Evolutionary conservation across 37 sponge, comb jelly and placozoan species (phyloP), one percentile per base, ranked within the genome.

Genomic region (Lycopodina hypogea): DNA sequence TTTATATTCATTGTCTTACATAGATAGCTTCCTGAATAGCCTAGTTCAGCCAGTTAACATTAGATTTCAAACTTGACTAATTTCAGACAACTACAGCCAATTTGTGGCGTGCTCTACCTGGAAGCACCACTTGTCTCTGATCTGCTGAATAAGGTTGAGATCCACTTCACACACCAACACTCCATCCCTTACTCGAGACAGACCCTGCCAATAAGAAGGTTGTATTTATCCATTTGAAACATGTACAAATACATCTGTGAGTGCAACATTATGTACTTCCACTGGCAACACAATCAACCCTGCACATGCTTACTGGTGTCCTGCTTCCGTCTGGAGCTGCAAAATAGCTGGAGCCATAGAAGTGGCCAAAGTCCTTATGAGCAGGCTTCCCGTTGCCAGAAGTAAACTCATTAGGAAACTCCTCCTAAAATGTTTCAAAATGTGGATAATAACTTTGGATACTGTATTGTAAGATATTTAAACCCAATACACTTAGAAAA

Each of bases 341-440:
- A 56, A 96, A 83, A 56, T 96, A 96, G 58, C 97, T 96, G 42
- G 97, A 96, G 1, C 97, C 97, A 83, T 96, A 96, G 76, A 96
- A 96, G 56, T 96, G 95, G 2, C 97, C 97, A 90, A 96, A 96
- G 38, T 90, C 92, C 52, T 96, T 93, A 82, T 96, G 97, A 65
- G 97, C 97, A 76, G 97, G 92, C 53, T 93, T 94, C 23, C 89
- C 89, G 82, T 91, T 87, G 23, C 92, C 97, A n/a, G 92, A 90
- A n/a, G 97, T 96, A 78, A 96, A 96, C 69, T 96, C 94, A 79
- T 93, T 87, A 0, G 90, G 91, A 66, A 81, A 96, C 1, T 18
- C 57, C 33, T 96, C 95, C 95, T 95, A 35, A 18, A n/a, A 69
- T 35, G 63, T 68, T 45, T 45, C 9, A 45, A 28, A 36, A 19